Base-by-base conservation (phyloP, 2,888 invertebrate genomes). In the Dermolepida albohirtum region DNA sequence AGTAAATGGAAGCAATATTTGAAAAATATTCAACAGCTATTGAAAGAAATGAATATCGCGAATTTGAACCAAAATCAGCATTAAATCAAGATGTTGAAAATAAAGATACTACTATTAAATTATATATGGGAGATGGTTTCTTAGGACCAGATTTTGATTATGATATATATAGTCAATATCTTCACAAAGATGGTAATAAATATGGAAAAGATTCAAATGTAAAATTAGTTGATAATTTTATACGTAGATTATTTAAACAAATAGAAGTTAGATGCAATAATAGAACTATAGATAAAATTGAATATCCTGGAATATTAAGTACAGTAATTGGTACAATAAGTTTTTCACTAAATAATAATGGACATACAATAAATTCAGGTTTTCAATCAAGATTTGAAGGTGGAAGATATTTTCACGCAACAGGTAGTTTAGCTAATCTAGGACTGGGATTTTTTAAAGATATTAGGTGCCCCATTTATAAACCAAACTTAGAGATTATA, bases 361-460 rank as follows among this genome's bases (percentile, higher is more conserved):
- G 44, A 44, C 1, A 7, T 6, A n/a, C 12, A 5, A 44, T 12
- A n/a, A 44, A 44, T 44, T 44, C 44, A n/a, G 44, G 44, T 1
- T 44, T 44, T 16, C 7, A 44, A n/a, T 44, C 44, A 10, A 44
- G 12, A 44, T 12, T n/a, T 44, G 12, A 44, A 14, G 12, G 16
- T 6, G 16, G 12, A 14, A 5, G 11, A n/a, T 14, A 44, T 44
- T 44, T 44, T 44, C 7, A 12, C 7, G 11, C 27, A 5, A 5
- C 5, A 5, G 27, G 22, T 22, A 51, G 27, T 27, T 51, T 51
- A 51, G 17, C 27, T 22, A 27, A 51, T 51, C n/a, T 51, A 27
- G 51, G 51, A 51, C 5, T 51, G 10, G 51, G 51, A 27, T 27
- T 22, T 27, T 51, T 51, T 27, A 22, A 51, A 10, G 51, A 51